A percentile compares a stretch with the other conserved stretches of the same genome.
phyloP scores from a whole-genome alignment of 2,113 vertebrate species.

The Phylloscopus trochiloides region DNA sequence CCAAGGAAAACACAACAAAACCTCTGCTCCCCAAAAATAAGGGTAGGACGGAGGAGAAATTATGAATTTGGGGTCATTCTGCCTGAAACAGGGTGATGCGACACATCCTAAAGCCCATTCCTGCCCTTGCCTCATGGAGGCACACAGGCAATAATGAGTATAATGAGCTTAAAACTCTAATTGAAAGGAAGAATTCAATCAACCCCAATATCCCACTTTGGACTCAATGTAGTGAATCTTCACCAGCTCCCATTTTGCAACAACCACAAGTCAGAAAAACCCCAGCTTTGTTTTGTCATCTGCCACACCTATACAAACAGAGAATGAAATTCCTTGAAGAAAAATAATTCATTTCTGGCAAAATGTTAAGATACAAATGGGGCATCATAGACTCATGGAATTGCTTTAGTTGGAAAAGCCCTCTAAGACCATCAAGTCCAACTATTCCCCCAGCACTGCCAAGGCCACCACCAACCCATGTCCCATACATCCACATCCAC shows the following conservation, averaged over 20 bases:
- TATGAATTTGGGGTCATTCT: background rate
- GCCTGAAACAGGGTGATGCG: background rate
- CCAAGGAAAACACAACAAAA: background rate
- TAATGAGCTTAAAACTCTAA: background rate
- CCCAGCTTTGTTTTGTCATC: background rate
- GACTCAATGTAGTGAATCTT: background rate
- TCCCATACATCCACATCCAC: background rate
- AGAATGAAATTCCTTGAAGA: background rate
- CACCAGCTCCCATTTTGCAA: background rate
- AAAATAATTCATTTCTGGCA: background rate
- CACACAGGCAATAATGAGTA: rapidly evolving
- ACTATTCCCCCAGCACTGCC: background rate
- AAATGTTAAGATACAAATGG: background rate
- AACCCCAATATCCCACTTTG: background rate
- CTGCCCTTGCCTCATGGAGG: rapidly evolving
- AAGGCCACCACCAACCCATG: background rate
- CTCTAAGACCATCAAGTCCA: rapidly evolving
- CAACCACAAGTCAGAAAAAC: rapidly evolving
- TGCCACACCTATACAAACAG: rapidly evolving
- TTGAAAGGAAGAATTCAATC: background rate
- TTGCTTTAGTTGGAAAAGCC: background rate
- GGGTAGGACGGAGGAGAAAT: background rate
- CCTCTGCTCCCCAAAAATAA: background rate
- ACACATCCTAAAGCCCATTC: background rate
- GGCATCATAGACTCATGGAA: too few species aligned